A percentile compares a stretch with the other conserved stretches of the same genome.
Conservation (phyloP, 2,888 invertebrate species). For the Pyrrhosoma nymphula region DNA sequence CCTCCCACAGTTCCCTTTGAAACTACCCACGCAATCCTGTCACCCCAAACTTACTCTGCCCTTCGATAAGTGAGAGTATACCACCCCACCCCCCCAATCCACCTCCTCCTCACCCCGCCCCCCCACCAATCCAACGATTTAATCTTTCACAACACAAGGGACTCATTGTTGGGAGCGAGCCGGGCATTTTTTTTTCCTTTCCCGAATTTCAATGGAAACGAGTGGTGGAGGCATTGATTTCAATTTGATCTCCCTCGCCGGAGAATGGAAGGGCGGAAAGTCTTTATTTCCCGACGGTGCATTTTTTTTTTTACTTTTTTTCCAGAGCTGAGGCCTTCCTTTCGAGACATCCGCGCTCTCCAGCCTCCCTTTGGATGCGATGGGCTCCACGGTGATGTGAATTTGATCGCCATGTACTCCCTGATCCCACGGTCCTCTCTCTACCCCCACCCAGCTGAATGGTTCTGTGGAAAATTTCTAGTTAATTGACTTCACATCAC, state of each 20-base stretch:
- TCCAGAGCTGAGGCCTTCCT: neutral
- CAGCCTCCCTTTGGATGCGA: neutral
- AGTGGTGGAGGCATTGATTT: neutral
- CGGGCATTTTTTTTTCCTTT: neutral
- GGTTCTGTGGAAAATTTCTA: no score
- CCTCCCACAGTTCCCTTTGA: neutral
- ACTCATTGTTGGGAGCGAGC: neutral
- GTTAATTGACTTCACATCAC: no score
- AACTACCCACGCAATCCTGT: neutral
- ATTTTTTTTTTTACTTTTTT: neutral
- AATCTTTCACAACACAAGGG: constrained; percentile 9
- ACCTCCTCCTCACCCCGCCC: neutral
- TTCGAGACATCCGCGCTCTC: neutral
- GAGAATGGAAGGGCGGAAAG: neutral
- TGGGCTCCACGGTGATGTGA: neutral
- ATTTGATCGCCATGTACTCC: no score
- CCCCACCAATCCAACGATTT: neutral
- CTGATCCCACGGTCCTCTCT: no score
- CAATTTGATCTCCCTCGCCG: neutral
- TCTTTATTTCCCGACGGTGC: neutral
- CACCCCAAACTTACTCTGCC: neutral
- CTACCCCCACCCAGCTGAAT: no score
- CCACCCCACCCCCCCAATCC: neutral
- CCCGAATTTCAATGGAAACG: neutral
- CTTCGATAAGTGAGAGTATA: neutral